A percentile compares a stretch with the other conserved stretches of the same genome.
phyloP scores from a whole-genome alignment of 2,888 invertebrate genomes.

The Sepioteuthis lessoniana region DNA sequence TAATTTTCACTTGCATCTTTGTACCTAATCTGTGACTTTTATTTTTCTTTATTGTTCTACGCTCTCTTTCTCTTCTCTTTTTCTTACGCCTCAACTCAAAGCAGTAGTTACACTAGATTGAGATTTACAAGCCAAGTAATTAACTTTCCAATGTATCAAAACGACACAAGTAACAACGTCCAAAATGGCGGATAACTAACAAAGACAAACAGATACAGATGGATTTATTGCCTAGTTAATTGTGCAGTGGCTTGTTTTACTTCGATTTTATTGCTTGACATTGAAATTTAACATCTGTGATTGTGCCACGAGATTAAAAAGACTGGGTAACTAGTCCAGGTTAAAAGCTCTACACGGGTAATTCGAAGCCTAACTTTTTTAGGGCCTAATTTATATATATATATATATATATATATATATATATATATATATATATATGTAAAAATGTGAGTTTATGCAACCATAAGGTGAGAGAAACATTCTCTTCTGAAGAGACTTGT shows the following conservation, averaged over 20 bases:
- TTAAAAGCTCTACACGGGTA: no score
- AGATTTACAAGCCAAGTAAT: background rate
- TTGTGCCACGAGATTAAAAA: background rate
- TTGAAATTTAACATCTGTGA: background rate
- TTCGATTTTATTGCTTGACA: background rate
- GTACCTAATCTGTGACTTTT: no score
- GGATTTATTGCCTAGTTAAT: background rate
- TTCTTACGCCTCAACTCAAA: background rate
- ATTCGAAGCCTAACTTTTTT: no score
- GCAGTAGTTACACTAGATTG: background rate
- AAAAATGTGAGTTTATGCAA: no score
- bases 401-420: no score
- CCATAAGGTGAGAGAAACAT: no score
- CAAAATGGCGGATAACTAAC: background rate
- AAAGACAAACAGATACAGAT: background rate
- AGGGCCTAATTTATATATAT: no score
- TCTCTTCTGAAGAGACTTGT: no score
- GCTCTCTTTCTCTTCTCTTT: background rate
- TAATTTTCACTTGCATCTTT: no score
- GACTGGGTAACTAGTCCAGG: no score
- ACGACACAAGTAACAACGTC: background rate
- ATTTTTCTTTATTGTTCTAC: background rate
- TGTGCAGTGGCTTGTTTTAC: background rate
- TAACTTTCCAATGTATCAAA: background rate
- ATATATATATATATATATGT: no score